A percentile compares a stretch with the other conserved stretches of the same genome.
Evolutionary conservation across 2,888 invertebrate species (phyloP).

Genomic region (Scrobipalpa costella): DNA sequence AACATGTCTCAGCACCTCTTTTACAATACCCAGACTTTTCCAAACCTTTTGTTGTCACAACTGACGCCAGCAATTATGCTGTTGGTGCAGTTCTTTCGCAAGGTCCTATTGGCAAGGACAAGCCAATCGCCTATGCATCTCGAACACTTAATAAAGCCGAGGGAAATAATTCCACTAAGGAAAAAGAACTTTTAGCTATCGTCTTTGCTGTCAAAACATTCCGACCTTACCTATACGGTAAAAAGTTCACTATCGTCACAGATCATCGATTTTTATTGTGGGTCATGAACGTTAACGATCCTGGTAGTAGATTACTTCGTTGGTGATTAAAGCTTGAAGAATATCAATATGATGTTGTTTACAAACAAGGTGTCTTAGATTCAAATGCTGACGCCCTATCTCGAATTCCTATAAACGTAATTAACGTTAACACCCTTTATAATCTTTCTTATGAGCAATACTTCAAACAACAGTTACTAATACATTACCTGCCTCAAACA

Average conservation of each 20-base stretch:
- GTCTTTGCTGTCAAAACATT: conserved; percentile 19
- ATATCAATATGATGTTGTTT: too few species aligned
- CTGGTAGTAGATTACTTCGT: too few species aligned
- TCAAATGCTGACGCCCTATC: too few species aligned
- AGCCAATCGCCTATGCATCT: conserved; percentile 34
- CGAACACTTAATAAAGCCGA: conserved; percentile 31
- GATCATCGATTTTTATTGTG: too few species aligned
- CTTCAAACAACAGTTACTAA: neutral
- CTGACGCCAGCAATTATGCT: conserved; percentile 27
- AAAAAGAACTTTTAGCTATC: conserved; percentile 30
- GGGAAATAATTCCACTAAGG: conserved; percentile 11
- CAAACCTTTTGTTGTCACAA: conserved; percentile 29
- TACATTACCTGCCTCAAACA: neutral
- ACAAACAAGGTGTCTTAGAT: too few species aligned
- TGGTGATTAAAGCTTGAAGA: too few species aligned
- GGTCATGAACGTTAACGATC: too few species aligned
- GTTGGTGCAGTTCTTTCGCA: conserved; percentile 27
- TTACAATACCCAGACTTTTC: conserved; percentile 30
- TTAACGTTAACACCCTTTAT: neutral
- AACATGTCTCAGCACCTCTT: conserved; percentile 32
- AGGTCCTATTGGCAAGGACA: conserved; percentile 18
- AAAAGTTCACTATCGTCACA: too few species aligned
- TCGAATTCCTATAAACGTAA: conserved; percentile 27
- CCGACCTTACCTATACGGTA: too few species aligned
- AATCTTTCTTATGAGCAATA: conserved; percentile 10